Evolutionary conservation across 92 coral and sea anemone genomes (phyloP).

Genomic region (Blastomussa wellsi): DNA sequence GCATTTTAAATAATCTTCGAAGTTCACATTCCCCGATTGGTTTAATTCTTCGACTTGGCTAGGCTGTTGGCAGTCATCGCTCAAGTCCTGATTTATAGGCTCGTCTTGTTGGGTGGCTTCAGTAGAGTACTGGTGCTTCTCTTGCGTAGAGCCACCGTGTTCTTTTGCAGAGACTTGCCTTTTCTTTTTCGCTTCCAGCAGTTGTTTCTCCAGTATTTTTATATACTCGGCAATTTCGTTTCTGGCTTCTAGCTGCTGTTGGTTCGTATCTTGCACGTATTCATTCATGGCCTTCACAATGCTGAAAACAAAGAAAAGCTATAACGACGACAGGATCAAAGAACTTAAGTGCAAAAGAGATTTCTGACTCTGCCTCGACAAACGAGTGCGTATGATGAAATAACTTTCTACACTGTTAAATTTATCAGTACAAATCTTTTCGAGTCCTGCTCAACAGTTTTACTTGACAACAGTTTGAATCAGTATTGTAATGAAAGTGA

Average conservation of each 20-base stretch:
- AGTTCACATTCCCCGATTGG: conserved; percentile 1
- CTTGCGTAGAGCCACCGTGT: neutral
- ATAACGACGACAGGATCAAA: neutral
- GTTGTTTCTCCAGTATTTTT: conserved; percentile 56
- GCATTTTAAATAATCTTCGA: conserved; percentile 18
- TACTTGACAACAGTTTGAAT: no score
- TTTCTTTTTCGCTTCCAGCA: conserved; percentile 32
- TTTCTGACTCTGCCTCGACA: neutral
- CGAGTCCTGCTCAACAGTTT: no score
- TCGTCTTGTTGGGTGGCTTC: neutral
- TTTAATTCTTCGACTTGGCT: neutral
- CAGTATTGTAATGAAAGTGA: no score
- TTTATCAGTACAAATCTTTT: neutral
- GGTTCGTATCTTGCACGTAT: conserved; percentile 64
- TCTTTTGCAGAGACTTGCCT: neutral
- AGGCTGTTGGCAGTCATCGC: neutral
- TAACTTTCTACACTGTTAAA: neutral
- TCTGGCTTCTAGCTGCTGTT: conserved; percentile 62
- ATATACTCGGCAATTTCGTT: conserved; percentile 67
- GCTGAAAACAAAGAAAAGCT: conserved; percentile 29
- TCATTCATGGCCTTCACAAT: conserved; percentile 71
- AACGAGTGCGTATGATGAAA: neutral
- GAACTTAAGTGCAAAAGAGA: neutral
- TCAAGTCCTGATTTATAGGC: neutral
- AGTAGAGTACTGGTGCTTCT: neutral